These are phyloP conservation scores for Sitobion miscanthi DNA, from an alignment of 1,140 invertebrate species.

Conservation along the genomic window DNA sequence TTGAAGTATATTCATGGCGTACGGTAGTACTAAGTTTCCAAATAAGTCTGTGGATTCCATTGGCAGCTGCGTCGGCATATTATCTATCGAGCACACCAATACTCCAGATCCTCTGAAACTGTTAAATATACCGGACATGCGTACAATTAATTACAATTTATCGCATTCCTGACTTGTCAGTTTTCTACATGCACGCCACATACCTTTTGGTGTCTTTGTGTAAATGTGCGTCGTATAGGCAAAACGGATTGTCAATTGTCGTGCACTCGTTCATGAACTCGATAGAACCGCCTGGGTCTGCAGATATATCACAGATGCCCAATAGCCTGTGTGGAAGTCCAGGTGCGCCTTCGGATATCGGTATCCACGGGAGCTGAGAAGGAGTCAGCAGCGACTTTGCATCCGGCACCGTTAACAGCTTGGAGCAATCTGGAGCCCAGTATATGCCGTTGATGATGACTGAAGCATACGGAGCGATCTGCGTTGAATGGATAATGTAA, in stretches of 20 bases:
- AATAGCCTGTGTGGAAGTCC: slow-evolving; percentile 88
- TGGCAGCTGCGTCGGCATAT: slow-evolving; percentile 99
- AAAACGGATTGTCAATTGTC: slow-evolving; percentile 98
- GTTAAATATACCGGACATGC: background rate
- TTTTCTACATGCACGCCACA: background rate
- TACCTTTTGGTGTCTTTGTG: slow-evolving; percentile 95
- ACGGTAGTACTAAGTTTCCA: slow-evolving; percentile 89
- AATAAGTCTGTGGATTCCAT: slow-evolving; percentile 97
- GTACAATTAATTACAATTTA: background rate
- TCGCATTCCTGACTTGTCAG: background rate
- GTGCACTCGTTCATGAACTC: slow-evolving; percentile 99
- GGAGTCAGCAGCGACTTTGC: slow-evolving; percentile 92
- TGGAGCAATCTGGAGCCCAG: slow-evolving; percentile 96
- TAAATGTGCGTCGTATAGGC: slow-evolving; percentile 96
- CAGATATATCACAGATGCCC: slow-evolving; percentile 97
- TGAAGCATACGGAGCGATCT: slow-evolving; percentile 97
- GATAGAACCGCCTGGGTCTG: slow-evolving; percentile 98
- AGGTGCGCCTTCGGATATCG: slow-evolving; percentile 77
- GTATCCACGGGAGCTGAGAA: slow-evolving; percentile 89
- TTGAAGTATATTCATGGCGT: slow-evolving; percentile 86
- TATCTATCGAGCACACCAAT: slow-evolving; percentile 98
- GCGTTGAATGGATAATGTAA: background rate
- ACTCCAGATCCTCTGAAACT: slow-evolving; percentile 93
- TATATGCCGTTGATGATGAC: slow-evolving; percentile 98
- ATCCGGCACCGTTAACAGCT: slow-evolving; percentile 95